phyloP scores from a whole-genome alignment of 1,140 invertebrate genomes.

The Stratiolaelaps scimitus region DNA sequence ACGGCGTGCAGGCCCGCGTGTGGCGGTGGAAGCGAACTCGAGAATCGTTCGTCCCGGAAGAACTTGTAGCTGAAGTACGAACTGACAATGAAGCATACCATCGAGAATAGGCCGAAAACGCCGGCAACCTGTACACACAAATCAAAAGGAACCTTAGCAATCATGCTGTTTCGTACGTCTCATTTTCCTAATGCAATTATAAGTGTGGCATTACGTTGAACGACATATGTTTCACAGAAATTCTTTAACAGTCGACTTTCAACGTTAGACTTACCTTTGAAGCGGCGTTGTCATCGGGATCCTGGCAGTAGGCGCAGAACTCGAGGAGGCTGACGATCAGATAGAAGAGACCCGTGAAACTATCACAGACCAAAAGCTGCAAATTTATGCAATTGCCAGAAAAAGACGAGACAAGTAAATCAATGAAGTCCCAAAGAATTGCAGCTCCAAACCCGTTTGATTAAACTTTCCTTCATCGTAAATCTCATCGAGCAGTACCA shows the following conservation, averaged over 20 bases:
- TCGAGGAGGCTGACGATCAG: conserved; percentile 19
- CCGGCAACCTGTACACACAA: not conserved
- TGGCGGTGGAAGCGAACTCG: conserved; percentile 12
- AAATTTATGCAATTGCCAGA: not conserved
- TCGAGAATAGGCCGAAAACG: conserved; percentile 6
- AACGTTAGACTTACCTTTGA: not conserved
- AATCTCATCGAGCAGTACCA: too few species aligned
- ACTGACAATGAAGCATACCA: conserved; percentile 21
- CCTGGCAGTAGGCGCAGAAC: conserved; percentile 26
- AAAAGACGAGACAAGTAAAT: too few species aligned
- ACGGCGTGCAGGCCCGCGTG: conserved; percentile 23
- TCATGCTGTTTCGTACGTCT: too few species aligned
- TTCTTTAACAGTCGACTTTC: too few species aligned
- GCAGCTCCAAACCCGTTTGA: too few species aligned
- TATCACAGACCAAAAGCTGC: conserved; percentile 23
- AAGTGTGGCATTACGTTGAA: too few species aligned
- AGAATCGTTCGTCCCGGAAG: conserved; percentile 25
- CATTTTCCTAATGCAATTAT: too few species aligned
- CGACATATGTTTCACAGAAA: too few species aligned
- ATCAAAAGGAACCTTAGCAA: too few species aligned
- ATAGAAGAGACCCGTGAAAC: conserved; percentile 27
- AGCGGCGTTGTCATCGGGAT: conserved; percentile 25
- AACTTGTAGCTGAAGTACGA: conserved; percentile 25
- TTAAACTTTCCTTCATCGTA: too few species aligned
- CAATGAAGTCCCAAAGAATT: too few species aligned